Percentiles rank a stretch among this genome's conserved stretches.
phyloP scores from a whole-genome alignment of 2,888 invertebrate genomes.

The Sepiola atlantica region DNA sequence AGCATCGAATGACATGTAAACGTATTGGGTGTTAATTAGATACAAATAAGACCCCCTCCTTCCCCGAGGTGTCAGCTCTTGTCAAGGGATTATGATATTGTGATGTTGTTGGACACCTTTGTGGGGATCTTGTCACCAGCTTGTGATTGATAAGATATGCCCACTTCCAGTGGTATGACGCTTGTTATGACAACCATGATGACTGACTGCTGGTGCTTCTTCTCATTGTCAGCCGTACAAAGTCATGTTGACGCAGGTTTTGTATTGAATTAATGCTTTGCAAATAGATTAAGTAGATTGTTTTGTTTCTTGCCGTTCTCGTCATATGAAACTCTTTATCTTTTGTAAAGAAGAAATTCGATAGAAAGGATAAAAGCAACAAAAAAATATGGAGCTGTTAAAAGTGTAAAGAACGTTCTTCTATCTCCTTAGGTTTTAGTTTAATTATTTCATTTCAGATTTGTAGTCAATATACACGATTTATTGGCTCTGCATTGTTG shows the following conservation, averaged over 20 bases:
- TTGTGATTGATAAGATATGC: background rate
- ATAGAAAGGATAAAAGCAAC: background rate
- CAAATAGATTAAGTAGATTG: slow-evolving; percentile 1
- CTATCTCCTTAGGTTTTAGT: background rate
- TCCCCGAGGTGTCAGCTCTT: background rate
- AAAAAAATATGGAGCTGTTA: background rate
- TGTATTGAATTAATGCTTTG: background rate
- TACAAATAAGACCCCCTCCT: background rate
- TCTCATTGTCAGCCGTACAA: background rate
- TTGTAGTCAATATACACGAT: background rate
- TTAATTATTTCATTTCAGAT: background rate
- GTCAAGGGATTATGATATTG: slow-evolving; percentile 32
- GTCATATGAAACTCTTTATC: background rate
- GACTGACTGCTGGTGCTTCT: background rate
- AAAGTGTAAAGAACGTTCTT: background rate
- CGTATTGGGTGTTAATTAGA: background rate
- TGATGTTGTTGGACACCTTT: background rate
- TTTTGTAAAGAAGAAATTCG: background rate
- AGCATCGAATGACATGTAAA: background rate
- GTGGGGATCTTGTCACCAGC: background rate
- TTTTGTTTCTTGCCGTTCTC: background rate
- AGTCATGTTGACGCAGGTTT: background rate
- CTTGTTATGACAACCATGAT: background rate
- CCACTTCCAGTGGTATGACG: background rate
- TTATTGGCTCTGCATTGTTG: no score